Evolutionary conservation across 2,888 invertebrate species (phyloP), one percentile per base, ranked within the genome.

Genomic region (Drosophila stalkeri): DNA sequence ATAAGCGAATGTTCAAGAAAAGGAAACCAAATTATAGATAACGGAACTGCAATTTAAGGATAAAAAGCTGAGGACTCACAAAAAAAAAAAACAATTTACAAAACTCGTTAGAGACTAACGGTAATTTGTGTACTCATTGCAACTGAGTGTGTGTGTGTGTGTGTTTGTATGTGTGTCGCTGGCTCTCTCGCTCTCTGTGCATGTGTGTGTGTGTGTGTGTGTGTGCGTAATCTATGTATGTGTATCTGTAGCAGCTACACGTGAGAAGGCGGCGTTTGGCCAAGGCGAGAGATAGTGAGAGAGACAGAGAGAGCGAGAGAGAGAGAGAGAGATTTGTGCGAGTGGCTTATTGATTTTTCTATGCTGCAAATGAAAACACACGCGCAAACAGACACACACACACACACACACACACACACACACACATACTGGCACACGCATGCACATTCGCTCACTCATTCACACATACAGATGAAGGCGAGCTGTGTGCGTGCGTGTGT

Each of bases 291-390:
- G 43, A 72, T 41, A 67, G 49, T 54, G 43, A 57, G 64, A 60
- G 23, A 3, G 44, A 72, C 39, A 57, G 64, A 60, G 23, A 3
- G 44, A 72, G 49, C 54, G 43, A 57, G 64, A 60, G 33, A 33
- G 33, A 33, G 44, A 67, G 44, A 57, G 43, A 57, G 44, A 73
- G 64, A 64, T 60, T 64, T 44, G 46, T 35, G 57, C 47, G 52
- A 41, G 52, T 52, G 62, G 70, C 68, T 77, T 80, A 80, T 80
- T 80, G 79, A 80, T 80, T 80, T 80, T 80, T 80, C 79, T 79
- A 73, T 79, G 72, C 72, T 67, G 61, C 76, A 72, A 35, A 67
- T 49, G 27, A 39, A 49, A 23, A 54, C 52, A 64, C 55, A 44
- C 56, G 57, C 52, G 60, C 55, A 61, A 49, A 31, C 44, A 11